These are phyloP conservation scores for Tachuris rubrigastra DNA, from an alignment of 2,113 vertebrate species.

Conservation along the genomic window DNA sequence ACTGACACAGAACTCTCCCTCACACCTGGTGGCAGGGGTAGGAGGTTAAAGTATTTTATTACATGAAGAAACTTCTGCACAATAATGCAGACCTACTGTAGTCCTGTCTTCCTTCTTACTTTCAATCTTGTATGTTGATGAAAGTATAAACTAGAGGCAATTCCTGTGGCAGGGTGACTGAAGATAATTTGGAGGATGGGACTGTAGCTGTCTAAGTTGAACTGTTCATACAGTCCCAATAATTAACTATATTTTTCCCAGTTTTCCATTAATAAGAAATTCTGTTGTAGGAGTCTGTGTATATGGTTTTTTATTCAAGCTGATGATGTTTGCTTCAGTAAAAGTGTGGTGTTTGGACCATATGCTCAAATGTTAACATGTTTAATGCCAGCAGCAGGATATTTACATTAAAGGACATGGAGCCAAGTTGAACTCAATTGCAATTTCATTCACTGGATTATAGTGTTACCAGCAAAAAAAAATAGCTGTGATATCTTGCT, in stretches of 20 bases:
- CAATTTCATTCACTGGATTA: slow-evolving; percentile 32
- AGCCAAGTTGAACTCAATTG: slow-evolving; percentile 35
- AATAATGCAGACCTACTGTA: neutral
- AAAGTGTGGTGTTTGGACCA: neutral
- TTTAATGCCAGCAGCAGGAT: slow-evolving; percentile 10
- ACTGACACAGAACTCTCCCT: neutral
- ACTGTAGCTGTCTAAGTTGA: neutral
- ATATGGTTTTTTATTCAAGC: neutral
- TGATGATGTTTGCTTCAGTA: neutral
- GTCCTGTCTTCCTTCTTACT: neutral
- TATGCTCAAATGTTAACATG: slow-evolving; percentile 6
- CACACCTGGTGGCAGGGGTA: neutral
- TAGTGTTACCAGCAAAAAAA: neutral
- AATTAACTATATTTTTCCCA: neutral
- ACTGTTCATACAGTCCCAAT: neutral
- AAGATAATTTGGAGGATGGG: neutral
- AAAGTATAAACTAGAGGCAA: neutral
- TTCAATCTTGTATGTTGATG: neutral
- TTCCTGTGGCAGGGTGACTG: neutral
- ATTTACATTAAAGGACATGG: slow-evolving; percentile 7
- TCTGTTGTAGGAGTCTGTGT: neutral
- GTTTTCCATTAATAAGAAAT: neutral
- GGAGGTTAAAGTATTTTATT: neutral
- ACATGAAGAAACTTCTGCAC: neutral
- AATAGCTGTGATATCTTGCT: neutral